A percentile compares a stretch with the other conserved stretches of the same genome.
Evolutionary conservation across 92 coral and sea anemone genomes (phyloP).

Genomic region (Chrysogorgia sp.): DNA sequence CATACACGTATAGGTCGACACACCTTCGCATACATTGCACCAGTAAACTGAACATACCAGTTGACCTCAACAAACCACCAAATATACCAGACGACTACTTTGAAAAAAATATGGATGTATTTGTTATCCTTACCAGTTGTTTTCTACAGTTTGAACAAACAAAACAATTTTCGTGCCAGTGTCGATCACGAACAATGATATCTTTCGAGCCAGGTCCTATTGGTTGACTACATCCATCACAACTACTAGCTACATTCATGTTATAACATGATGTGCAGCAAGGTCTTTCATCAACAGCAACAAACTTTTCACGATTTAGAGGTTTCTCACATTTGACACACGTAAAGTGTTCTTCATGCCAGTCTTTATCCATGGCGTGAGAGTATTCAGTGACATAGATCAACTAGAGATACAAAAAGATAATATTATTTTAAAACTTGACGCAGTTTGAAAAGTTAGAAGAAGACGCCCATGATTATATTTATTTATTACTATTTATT

Average conservation of each 20-base stretch:
- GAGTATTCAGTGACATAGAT: constrained; percentile 95
- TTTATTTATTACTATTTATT: too few relatives aligned
- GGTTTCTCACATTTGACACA: constrained; percentile 93
- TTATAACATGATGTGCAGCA: constrained; percentile 87
- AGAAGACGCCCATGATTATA: too few relatives aligned
- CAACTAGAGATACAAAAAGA: constrained; percentile 53
- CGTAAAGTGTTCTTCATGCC: constrained; percentile 98
- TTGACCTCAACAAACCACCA: background rate
- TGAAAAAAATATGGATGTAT: background rate
- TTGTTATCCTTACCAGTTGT: constrained; percentile 66
- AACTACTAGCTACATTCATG: constrained; percentile 75
- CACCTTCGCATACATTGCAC: too few relatives aligned
- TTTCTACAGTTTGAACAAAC: constrained; percentile 81
- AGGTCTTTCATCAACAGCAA: constrained; percentile 80
- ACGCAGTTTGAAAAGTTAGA: background rate
- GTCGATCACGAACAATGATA: constrained; percentile 90
- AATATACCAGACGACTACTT: too few relatives aligned
- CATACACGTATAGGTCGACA: too few relatives aligned
- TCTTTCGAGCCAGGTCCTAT: constrained; percentile 98
- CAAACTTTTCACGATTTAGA: constrained; percentile 80
- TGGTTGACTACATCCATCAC: constrained; percentile 81
- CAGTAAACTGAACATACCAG: background rate
- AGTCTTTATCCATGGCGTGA: constrained; percentile 90
- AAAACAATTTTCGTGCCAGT: constrained; percentile 96
- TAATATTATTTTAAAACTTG: background rate